Percentiles rank a stretch among this genome's conserved stretches.
These are phyloP conservation scores for Schlechtendalia chinensis DNA, from an alignment of 1,140 invertebrate genomes.

Conservation along the genomic window DNA sequence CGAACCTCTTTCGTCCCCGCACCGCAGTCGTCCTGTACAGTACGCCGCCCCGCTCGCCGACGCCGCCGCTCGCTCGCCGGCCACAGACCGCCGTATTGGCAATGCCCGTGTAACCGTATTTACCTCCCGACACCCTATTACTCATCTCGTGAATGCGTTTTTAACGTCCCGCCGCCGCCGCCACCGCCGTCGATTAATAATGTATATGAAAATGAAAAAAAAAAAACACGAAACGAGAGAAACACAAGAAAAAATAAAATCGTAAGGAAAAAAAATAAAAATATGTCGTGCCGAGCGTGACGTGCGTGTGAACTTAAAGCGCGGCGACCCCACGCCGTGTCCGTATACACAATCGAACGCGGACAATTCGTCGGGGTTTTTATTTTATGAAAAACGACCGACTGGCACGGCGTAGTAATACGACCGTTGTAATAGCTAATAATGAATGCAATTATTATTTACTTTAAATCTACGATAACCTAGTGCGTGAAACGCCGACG, in stretches of 20 bases:
- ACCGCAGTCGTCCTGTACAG: too few species aligned
- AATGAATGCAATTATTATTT: too few species aligned
- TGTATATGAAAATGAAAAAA: not conserved
- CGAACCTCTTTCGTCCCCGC: not conserved
- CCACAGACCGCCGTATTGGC: constrained; percentile 13
- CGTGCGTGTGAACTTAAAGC: constrained; percentile 18
- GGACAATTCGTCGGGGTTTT: constrained; percentile 21
- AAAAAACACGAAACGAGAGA: not conserved
- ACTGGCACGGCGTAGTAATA: too few species aligned
- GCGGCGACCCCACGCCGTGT: constrained; percentile 26
- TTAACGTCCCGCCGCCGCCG: constrained; percentile 8
- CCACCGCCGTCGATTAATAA: constrained; percentile 22
- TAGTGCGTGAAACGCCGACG: not conserved
- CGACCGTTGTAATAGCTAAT: too few species aligned
- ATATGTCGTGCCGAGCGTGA: constrained; percentile 5
- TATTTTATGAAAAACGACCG: not conserved
- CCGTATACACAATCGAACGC: constrained; percentile 16
- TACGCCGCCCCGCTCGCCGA: not conserved
- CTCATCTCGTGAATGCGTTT: constrained; percentile 22
- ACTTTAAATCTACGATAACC: not conserved
- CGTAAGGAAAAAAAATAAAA: not conserved
- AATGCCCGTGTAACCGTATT: constrained; percentile 27
- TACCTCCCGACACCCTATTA: constrained; percentile 34
- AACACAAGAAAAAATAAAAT: not conserved
- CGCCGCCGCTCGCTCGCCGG: not conserved